Evolutionary conservation across 2,797 vertebrate species (phyloP).

Genomic region (Pseudocheirus occidentalis): DNA sequence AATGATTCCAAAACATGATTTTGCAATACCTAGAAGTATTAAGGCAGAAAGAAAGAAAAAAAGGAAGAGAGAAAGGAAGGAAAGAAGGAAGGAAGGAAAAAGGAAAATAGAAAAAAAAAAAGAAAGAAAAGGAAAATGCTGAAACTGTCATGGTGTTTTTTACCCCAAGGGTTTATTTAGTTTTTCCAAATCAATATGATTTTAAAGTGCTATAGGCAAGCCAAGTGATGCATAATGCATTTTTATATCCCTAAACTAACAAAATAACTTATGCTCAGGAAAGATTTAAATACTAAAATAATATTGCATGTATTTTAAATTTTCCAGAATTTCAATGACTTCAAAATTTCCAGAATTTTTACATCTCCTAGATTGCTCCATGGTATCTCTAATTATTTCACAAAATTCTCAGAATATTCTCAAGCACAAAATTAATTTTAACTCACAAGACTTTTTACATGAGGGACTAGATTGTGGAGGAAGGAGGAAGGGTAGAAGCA

Average conservation of each 20-base stretch:
- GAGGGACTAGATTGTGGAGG: background rate
- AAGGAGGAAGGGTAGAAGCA: background rate
- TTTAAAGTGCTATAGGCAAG: conserved; percentile 58
- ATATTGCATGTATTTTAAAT: background rate
- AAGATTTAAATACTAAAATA: conserved; percentile 5
- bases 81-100: conserved; percentile 48
- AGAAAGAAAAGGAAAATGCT: conserved; percentile 63
- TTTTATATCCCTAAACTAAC: conserved; percentile 33
- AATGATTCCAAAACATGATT: conserved; percentile 50
- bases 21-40: conserved; percentile 58
- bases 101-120: conserved; percentile 33
- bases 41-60: conserved; percentile 43
- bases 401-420: conserved; percentile 17
- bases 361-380: background rate
- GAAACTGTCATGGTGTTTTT: background rate
- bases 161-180: conserved; percentile 36
- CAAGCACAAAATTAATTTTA: conserved; percentile 19
- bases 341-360: conserved; percentile 28
- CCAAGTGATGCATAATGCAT: conserved; percentile 28
- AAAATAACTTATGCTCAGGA: conserved; percentile 24
- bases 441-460: background rate
- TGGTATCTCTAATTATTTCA: conserved; percentile 6
- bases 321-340: conserved; percentile 8
- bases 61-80: conserved; percentile 53
- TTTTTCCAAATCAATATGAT: conserved; percentile 41